Conservation (phyloP, 2,797 vertebrate genomes). For the Furcifer pardalis region DNA sequence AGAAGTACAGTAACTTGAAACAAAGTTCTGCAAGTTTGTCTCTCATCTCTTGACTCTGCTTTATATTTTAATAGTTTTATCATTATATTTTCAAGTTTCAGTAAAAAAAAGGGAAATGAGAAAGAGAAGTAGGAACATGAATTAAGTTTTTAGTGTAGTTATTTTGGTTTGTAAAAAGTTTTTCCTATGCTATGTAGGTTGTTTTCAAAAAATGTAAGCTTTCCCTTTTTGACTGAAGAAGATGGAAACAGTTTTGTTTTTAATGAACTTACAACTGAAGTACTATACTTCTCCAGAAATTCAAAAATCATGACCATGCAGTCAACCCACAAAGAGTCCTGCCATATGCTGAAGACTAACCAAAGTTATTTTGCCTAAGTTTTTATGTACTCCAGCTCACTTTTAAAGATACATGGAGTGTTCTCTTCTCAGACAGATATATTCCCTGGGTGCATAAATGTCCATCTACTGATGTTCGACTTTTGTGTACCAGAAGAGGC, state of each 20-base stretch:
- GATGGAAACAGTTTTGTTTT: background rate
- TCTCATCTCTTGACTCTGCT: constrained; percentile 25
- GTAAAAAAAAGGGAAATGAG: background rate
- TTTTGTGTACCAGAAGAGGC: too few relatives aligned
- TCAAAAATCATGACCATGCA: too few relatives aligned
- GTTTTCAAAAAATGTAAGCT: background rate
- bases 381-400: too few relatives aligned
- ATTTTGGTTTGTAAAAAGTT: background rate
- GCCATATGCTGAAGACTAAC: too few relatives aligned
- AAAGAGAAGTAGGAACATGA: constrained; percentile 7
- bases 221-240: background rate
- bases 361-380: too few relatives aligned
- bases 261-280: background rate
- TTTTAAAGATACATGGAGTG: too few relatives aligned
- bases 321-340: too few relatives aligned
- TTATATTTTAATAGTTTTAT: constrained; percentile 25
- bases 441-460: too few relatives aligned
- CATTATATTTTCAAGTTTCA: constrained; percentile 12
- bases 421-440: too few relatives aligned
- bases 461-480: too few relatives aligned
- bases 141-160: background rate
- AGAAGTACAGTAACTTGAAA: constrained; percentile 42
- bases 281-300: too few relatives aligned
- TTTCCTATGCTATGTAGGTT: background rate
- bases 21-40: background rate